Percentiles rank a stretch among this genome's conserved stretches.
phyloP scores from a whole-genome alignment of 1,140 invertebrate species.

The Drosophila melanica region DNA sequence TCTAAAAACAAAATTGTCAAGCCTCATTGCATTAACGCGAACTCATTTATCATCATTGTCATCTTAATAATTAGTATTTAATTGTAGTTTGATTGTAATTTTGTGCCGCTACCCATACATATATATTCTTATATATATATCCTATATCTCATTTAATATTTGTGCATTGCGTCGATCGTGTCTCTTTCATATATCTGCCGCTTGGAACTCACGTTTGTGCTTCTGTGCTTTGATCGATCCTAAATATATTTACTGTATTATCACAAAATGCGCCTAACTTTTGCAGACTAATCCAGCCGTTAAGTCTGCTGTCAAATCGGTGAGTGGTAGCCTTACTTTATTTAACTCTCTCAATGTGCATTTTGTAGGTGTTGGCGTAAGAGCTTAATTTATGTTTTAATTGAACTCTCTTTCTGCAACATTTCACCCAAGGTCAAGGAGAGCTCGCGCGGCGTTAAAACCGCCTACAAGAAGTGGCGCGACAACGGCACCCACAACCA shows the following conservation, averaged over 20 bases:
- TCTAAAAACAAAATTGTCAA: conserved; percentile 30
- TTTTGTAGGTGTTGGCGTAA: neutral
- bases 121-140: neutral
- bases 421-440: conserved; percentile 88
- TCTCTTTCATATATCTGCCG: conserved; percentile 65
- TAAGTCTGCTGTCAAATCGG: conserved; percentile 92
- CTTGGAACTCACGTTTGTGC: conserved; percentile 65
- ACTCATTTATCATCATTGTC: conserved; percentile 50
- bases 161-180: conserved; percentile 51
- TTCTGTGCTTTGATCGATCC: conserved; percentile 56
- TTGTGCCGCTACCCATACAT: conserved; percentile 13
- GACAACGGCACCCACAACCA: conserved; percentile 83
- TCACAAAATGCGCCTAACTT: conserved; percentile 68
- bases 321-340: conserved; percentile 85
- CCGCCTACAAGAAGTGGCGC: conserved; percentile 88
- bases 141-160: conserved; percentile 52
- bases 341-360: conserved; percentile 1
- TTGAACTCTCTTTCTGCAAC: neutral
- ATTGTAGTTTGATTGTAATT: conserved; percentile 25
- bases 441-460: conserved; percentile 89
- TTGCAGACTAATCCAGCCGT: conserved; percentile 92
- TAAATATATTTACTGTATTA: conserved; percentile 30
- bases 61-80: conserved; percentile 56
- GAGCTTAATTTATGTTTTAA: neutral
- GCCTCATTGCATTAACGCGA: conserved; percentile 51